Base-by-base conservation (phyloP, 2,113 vertebrate genomes). In the Cryptotis parvus region DNA sequence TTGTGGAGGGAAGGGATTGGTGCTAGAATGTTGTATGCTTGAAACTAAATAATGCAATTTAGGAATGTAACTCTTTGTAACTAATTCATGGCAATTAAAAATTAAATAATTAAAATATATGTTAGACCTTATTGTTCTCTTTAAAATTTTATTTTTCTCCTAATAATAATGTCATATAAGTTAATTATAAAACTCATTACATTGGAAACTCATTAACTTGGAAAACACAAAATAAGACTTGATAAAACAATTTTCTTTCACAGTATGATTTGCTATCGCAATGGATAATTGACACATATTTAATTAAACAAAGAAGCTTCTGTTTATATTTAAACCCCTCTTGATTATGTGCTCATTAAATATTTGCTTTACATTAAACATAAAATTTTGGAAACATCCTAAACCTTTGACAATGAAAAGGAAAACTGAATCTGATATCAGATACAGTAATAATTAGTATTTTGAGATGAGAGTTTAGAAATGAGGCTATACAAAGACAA, bases 311-410 rank as follows among this genome's bases (percentile, higher is more conserved):
- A 82, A 82, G 76, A 93, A 77, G 58, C 16, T 78, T 37, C 26
- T 94, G 70, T 92, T 96, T 92, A 82, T 85, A 92, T 87, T 94
- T 96, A 94, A 96, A 91, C 72, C 91, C 41, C 58, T 78, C 85
- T 84, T 94, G 74, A 92, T 92, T 87, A 76, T 63, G 45, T 80
- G 39, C 91, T 91, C 84, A 92, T 96, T 95, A 95, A 95, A 94
- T 87, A 94, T 94, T 95, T 96, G 91, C 43, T 93, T 90, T 89
- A 80, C 27, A 84, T 84, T 63, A 63, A 95, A 90, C 95, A 15
- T 72, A 93, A 90, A 61, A 0, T 93, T 91, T 89, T 49, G 95
- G 90, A 94, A 92, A 95, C 3, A 80, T 87, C 93, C 95, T 93
- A 58, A 91, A 37, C 20, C 43, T 95, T 85, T 90, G 86, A 89